Conservation (phyloP, 2,113 vertebrate genomes). For the Hypocryptadius cinnamomeus region DNA sequence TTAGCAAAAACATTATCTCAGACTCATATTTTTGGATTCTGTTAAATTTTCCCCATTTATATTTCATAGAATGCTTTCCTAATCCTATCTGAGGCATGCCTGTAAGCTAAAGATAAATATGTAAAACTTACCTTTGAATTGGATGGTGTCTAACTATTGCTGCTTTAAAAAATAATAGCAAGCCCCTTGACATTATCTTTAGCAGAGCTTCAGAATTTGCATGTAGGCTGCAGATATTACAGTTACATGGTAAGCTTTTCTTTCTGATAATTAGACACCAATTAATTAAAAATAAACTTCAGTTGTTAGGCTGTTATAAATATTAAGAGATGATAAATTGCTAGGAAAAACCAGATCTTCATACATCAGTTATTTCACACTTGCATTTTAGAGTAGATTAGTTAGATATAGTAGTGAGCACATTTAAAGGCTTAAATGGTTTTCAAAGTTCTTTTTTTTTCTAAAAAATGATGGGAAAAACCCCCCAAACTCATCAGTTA, state of each 20-base stretch:
- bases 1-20: constrained; percentile 46
- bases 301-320: constrained; percentile 10
- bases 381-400: background rate
- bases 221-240: background rate
- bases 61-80: constrained; percentile 35
- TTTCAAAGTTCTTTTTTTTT: background rate
- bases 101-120: constrained; percentile 62
- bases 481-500: background rate
- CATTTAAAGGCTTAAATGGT: background rate
- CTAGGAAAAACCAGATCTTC: background rate
- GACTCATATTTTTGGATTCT: constrained; percentile 19
- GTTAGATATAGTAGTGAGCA: background rate
- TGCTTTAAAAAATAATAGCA: background rate
- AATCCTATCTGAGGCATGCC: constrained; percentile 52
- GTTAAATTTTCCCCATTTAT: constrained; percentile 24
- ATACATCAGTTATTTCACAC: background rate
- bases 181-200: background rate
- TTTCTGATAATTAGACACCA: constrained; percentile 25
- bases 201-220: background rate
- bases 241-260: background rate
- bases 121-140: constrained; percentile 30
- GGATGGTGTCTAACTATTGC: background rate
- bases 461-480: background rate
- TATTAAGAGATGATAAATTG: background rate
- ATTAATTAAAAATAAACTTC: constrained; percentile 24